phyloP scores from a whole-genome alignment of 2,797 vertebrate genomes.

The Lutjanus argentimaculatus region DNA sequence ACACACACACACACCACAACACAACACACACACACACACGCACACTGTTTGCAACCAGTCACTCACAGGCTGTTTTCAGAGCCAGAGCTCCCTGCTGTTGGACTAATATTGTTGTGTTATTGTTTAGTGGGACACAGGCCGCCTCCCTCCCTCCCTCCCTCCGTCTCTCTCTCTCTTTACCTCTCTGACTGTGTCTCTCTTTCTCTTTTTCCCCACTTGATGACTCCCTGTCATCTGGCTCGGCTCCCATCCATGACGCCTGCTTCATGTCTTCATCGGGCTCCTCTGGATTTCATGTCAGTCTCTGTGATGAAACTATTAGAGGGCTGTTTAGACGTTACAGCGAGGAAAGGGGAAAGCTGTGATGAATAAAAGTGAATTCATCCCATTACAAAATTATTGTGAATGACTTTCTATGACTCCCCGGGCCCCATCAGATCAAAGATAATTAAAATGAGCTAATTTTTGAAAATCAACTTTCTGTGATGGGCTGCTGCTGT shows the following conservation, averaged over 20 bases:
- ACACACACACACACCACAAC: conserved; percentile 27
- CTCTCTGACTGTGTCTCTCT: background rate
- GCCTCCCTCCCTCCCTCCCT: background rate
- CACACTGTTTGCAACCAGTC: conserved; percentile 10
- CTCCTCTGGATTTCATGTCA: conserved; percentile 19
- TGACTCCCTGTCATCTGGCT: conserved; percentile 54
- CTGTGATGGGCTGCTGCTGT: background rate
- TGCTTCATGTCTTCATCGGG: conserved; percentile 56
- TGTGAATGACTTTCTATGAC: conserved; percentile 7
- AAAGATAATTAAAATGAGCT: background rate
- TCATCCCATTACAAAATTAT: background rate
- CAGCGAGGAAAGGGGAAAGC: background rate
- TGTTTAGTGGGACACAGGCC: conserved; percentile 55
- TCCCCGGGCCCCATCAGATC: background rate
- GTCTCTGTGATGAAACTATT: conserved; percentile 42
- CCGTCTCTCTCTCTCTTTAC: background rate
- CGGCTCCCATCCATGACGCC: conserved; percentile 38
- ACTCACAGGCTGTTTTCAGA: conserved; percentile 41
- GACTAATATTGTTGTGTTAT: conserved; percentile 71
- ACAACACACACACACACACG: conserved; percentile 37
- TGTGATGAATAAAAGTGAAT: background rate
- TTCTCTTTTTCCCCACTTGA: conserved; percentile 4
- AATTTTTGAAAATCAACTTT: background rate
- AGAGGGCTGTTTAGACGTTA: background rate
- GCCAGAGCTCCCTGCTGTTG: conserved; percentile 52